Evolutionary conservation across 2,797 vertebrate species (phyloP), one percentile per base, ranked within the genome.

Genomic region (Agapornis canus): DNA sequence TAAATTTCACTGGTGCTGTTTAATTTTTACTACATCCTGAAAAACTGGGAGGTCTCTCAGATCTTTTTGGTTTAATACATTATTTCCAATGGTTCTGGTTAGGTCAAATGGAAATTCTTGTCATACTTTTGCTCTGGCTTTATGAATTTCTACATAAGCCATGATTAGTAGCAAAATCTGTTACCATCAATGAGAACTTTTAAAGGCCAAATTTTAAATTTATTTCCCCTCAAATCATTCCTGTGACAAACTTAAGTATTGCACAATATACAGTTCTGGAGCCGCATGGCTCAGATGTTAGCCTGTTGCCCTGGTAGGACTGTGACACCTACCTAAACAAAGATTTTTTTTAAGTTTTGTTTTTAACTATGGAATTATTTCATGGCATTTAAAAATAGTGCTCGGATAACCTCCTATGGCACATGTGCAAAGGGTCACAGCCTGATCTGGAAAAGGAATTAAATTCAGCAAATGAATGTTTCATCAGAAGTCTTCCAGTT

Each of bases 301-400:
- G 29, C 23, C 54, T 35, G 5, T 35, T 57, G 32, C 25, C 22
- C 54, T 57, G 25, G 14, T 35, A 35, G 54, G 54, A 11, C 22
- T n/a, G 35, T 57, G 54, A 35, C n/a, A 35, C 11, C 16, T 56
- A 40, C n/a, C 9, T 83, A 82, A 87, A 54, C 22, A 52, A 82
- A 40, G 19, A 10, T 27, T 48, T 32, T 35, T 42, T 5, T 56
- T 7, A 45, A 25, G 11, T 32, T 65, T 65, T n/a, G n/a, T 65
- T 70, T 86, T 73, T 40, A 76, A 64, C 29, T 60, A 21, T 7
- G 10, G 14, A 39, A 32, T 54, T 1, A 19, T 43, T 82, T 72
- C 13, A 35, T 31, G 35, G 29, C 0, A 0, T 54, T 45, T 59
- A 16, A 59, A 40, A 75, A 42, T 42, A 32, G 66, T 19, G 7